phyloP scores from a whole-genome alignment of 2,113 vertebrate genomes.

The Camelus bactrianus region DNA sequence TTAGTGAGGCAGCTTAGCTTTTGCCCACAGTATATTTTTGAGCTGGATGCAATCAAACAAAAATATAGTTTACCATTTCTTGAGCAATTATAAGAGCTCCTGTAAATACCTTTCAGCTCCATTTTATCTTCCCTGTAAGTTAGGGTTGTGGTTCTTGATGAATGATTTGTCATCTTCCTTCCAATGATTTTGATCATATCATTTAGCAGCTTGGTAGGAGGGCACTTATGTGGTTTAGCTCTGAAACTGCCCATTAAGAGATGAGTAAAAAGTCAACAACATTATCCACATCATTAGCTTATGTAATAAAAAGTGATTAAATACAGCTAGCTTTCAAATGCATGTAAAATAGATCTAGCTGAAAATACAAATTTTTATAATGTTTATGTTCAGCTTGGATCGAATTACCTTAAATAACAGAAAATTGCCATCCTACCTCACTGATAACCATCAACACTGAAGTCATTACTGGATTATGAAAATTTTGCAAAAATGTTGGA shows the following conservation, averaged over 20 bases:
- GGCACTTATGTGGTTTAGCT: slow-evolving; percentile 22
- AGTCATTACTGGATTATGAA: slow-evolving; percentile 41
- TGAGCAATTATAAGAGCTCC: not conserved
- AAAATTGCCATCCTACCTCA: slow-evolving; percentile 58
- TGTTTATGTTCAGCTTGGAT: slow-evolving; percentile 68
- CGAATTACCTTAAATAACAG: slow-evolving; percentile 67
- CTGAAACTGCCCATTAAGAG: slow-evolving; percentile 68
- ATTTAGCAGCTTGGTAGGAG: slow-evolving; percentile 53
- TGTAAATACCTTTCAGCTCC: not conserved
- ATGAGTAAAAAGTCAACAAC: slow-evolving; percentile 76
- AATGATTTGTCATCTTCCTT: slow-evolving; percentile 36
- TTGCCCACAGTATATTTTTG: slow-evolving; percentile 22
- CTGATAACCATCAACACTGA: slow-evolving; percentile 40
- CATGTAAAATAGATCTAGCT: slow-evolving; percentile 56
- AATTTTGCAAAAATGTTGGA: slow-evolving; percentile 28
- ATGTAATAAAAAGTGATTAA: slow-evolving; percentile 79
- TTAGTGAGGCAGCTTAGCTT: slow-evolving; percentile 3
- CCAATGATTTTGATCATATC: slow-evolving; percentile 56
- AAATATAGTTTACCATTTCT: slow-evolving; percentile 47
- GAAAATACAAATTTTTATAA: slow-evolving; percentile 69
- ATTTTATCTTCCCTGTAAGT: slow-evolving; percentile 29
- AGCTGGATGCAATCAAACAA: not conserved
- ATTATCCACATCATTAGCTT: slow-evolving; percentile 79
- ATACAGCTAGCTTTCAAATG: slow-evolving; percentile 71
- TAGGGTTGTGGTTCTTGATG: slow-evolving; percentile 24